Conservation (phyloP, 2,113 vertebrate genomes). For the Delphinapterus leucas region DNA sequence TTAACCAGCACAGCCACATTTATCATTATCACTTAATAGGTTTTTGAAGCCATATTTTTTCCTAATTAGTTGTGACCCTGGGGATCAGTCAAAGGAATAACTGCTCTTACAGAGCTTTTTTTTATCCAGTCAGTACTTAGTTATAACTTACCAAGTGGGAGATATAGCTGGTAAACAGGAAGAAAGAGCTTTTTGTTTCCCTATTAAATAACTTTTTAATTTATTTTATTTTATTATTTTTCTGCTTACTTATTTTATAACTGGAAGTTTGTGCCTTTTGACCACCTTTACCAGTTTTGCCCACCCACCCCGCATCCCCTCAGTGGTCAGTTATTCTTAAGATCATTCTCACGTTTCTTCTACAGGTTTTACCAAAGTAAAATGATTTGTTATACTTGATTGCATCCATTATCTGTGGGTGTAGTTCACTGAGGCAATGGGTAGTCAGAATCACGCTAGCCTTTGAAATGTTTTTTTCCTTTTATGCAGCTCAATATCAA, state of each 20-base stretch:
- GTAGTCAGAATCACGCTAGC: neutral
- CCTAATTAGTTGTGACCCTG: neutral
- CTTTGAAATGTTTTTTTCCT: neutral
- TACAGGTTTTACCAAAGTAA: neutral
- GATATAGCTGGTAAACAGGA: neutral
- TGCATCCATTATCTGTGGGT: neutral
- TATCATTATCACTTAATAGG: neutral
- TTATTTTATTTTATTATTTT: neutral
- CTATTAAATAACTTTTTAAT: neutral
- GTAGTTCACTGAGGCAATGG: accelerated
- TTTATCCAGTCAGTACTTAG: neutral
- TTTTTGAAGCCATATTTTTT: neutral
- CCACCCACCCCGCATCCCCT: too few species aligned
- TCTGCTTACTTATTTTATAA: neutral
- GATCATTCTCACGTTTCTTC: neutral
- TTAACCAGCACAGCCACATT: neutral
- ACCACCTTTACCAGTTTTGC: neutral
- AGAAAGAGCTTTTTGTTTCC: neutral
- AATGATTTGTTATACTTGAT: neutral
- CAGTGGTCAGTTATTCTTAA: neutral
- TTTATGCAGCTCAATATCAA: neutral
- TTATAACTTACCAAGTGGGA: too few species aligned
- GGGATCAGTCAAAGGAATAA: neutral
- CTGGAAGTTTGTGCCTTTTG: neutral
- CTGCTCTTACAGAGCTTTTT: neutral